phyloP scores from a whole-genome alignment of 2,888 invertebrate species.

The Callinectes sapidus region DNA sequence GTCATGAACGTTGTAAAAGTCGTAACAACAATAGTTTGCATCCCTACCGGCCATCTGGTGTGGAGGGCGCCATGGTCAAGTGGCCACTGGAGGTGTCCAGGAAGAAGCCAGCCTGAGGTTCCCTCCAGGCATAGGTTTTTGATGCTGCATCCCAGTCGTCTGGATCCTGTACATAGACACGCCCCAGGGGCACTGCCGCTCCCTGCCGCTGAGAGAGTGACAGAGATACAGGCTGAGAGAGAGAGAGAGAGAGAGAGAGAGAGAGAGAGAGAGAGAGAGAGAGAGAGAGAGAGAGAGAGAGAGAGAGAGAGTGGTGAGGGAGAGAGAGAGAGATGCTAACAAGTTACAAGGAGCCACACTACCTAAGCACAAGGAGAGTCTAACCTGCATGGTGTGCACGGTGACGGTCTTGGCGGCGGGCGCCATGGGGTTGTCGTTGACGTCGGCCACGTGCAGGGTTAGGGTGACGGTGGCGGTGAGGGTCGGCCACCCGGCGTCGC shows the following conservation, averaged over 20 bases:
- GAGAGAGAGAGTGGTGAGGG: neutral
- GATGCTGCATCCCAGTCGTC: slow-evolving; percentile 41
- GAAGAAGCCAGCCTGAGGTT: slow-evolving; percentile 26
- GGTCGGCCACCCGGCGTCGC: slow-evolving; percentile 83
- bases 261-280: neutral
- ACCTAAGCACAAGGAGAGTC: neutral
- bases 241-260: slow-evolving; percentile 8
- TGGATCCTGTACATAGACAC: slow-evolving; percentile 43
- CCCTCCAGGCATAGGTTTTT: slow-evolving; percentile 36
- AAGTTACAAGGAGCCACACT: neutral
- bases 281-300: neutral
- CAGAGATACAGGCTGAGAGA: neutral
- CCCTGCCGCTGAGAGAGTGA: neutral
- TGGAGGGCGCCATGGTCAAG: slow-evolving; percentile 33
- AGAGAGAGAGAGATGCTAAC: no score
- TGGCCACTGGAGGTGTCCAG: slow-evolving; percentile 10
- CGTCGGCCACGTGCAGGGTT: slow-evolving; percentile 53
- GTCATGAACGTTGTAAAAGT: neutral
- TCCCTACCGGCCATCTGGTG: slow-evolving; percentile 46
- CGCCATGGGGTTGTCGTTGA: slow-evolving; percentile 55
- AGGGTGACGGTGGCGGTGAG: slow-evolving; percentile 64
- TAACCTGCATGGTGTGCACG: slow-evolving; percentile 52
- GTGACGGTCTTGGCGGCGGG: slow-evolving; percentile 57
- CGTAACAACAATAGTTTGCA: neutral
- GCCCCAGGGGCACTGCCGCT: slow-evolving; percentile 32